Evolutionary conservation across 1,140 invertebrate genomes (phyloP).

Genomic region (Zaprionus taronus): DNA sequence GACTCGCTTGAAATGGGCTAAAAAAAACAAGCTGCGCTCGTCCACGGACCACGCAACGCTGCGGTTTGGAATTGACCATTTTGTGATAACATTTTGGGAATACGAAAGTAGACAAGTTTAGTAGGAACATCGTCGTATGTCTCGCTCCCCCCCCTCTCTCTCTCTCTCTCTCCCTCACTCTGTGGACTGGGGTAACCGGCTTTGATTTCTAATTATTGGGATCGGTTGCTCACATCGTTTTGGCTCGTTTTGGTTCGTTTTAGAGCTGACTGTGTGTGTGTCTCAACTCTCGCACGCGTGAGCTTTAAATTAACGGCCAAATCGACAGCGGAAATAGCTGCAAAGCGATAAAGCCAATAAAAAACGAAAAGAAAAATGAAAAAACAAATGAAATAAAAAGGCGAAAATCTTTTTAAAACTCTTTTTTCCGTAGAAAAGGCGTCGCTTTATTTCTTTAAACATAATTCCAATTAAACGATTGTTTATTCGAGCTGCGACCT

Average conservation of each 20-base stretch:
- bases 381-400: slow-evolving; percentile 28
- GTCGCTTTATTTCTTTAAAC: slow-evolving; percentile 59
- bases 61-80: slow-evolving; percentile 47
- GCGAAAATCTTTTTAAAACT: slow-evolving; percentile 37
- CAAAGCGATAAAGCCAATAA: slow-evolving; percentile 76
- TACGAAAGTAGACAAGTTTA: slow-evolving; percentile 81
- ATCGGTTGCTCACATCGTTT: slow-evolving; percentile 42
- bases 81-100: slow-evolving; percentile 77
- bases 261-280: slow-evolving; percentile 6
- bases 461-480: slow-evolving; percentile 78
- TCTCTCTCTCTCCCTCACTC: slow-evolving; percentile 6
- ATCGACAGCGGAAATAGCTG: slow-evolving; percentile 79
- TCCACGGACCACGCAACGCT: slow-evolving; percentile 25
- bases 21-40: slow-evolving; percentile 24
- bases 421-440: slow-evolving; percentile 23
- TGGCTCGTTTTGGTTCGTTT: slow-evolving; percentile 24
- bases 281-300: slow-evolving; percentile 48
- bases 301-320: slow-evolving; percentile 70
- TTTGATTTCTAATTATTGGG: slow-evolving; percentile 81
- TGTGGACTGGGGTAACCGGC: slow-evolving; percentile 59
- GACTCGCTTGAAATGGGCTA: slow-evolving; percentile 24
- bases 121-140: slow-evolving; percentile 41
- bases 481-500: slow-evolving; percentile 51
- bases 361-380: slow-evolving; percentile 23
- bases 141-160: background rate